Base-by-base conservation (phyloP, 23 tunicate genomes). In the Trididemnum nubilum region DNA sequence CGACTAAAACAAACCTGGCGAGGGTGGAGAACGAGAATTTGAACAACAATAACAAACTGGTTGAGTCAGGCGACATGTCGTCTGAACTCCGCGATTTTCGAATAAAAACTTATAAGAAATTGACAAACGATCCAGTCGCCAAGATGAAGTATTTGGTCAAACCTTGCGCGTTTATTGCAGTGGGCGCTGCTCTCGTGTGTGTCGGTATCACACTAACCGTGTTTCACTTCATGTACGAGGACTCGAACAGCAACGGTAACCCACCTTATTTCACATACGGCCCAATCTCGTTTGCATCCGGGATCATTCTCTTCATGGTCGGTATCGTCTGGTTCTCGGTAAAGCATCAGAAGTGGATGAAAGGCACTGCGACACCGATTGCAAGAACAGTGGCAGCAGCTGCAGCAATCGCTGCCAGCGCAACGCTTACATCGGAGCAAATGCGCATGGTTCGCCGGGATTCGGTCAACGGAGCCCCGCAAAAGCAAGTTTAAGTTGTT, bases 321-420 rank as follows among this genome's bases (percentile, higher is more conserved):
- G 98, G 89, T 22, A 49, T 93, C 2, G 89, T 93, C 34, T 93
- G 98, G 98, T 79, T 88, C 80, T 91, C 98, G 34, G 71, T 88
- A 28, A 93, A 93, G 50, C 81, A 82, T 37, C 70, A 83, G 15
- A 93, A 93, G 65, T 93, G 98, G 98, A 36, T 32, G 34, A 85
- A 49, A 24, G 98, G 98, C 25, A 79, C 89, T 25, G 98, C 98
- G 0, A 36, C 93, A 5, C 98, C 98, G 21, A 93, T 93, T 28
- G 72, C 87, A 15, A 72, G 82, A 2, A 88, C 98, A 12, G 78
- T 86, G 0, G 86, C 88, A 1, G 85, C 93, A 2, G 93, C 87
- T 2, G 83, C 79, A 22, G 69, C 66, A 27, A 25, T 82, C 2
- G 82, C 81, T 24, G 70, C 90, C 22, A 85, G 84, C 31, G 84